Evolutionary conservation across 35 echinoderm and acorn worm genomes (phyloP).

Genomic region (Hemicentrotus pulcherrimus): DNA sequence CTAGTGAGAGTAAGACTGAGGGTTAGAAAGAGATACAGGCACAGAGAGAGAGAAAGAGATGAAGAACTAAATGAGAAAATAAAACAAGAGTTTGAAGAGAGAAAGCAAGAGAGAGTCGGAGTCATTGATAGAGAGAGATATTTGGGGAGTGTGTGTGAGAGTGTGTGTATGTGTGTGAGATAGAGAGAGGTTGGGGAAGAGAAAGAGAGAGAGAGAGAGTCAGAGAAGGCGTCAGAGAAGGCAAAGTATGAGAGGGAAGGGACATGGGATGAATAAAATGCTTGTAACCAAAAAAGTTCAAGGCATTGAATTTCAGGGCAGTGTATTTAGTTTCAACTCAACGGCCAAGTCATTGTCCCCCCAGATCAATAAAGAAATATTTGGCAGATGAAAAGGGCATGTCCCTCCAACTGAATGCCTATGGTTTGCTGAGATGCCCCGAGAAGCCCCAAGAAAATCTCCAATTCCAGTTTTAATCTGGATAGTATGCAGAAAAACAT

Average conservation of each 20-base stretch:
- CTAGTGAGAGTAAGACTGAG: neutral
- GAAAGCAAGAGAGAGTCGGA: neutral
- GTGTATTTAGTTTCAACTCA: neutral
- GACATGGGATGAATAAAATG: neutral
- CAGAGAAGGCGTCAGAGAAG: too few species aligned
- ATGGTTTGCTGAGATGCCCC: neutral
- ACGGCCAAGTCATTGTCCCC: neutral
- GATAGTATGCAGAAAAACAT: neutral
- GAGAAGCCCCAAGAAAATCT: too few species aligned
- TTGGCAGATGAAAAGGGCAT: neutral
- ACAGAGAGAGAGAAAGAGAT: neutral
- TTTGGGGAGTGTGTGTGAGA: too few species aligned
- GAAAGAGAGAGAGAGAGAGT: neutral
- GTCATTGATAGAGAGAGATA: neutral
- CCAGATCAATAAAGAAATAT: neutral
- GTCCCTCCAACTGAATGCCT: neutral
- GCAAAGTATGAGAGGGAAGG: neutral
- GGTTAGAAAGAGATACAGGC: neutral
- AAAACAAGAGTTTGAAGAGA: neutral
- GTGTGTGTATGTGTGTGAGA: too few species aligned
- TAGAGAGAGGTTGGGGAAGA: neutral
- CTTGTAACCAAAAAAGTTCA: neutral
- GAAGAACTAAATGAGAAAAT: neutral
- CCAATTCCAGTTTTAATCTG: neutral
- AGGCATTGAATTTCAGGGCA: neutral